Percentiles rank a stretch among this genome's conserved stretches.
phyloP scores from a whole-genome alignment of 2,797 vertebrate genomes.

The Aselliscus stoliczkanus region DNA sequence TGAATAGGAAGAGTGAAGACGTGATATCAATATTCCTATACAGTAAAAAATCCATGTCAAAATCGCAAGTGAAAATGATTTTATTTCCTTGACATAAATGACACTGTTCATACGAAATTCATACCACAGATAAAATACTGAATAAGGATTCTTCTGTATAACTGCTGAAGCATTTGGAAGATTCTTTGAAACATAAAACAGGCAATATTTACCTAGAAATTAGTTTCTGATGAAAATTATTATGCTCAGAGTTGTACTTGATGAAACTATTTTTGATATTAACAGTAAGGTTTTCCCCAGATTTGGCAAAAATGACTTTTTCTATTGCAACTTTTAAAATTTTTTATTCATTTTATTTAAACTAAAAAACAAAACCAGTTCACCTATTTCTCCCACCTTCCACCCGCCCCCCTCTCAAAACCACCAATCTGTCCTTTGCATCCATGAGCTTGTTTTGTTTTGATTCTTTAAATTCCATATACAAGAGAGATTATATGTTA shows the following conservation, averaged over 20 bases:
- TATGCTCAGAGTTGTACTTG: not conserved
- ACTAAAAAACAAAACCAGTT: not conserved
- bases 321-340: not conserved
- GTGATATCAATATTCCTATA: not conserved
- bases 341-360: not conserved
- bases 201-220: slow-evolving; percentile 18
- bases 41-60: not conserved
- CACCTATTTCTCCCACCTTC: not conserved
- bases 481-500: not conserved
- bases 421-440: not conserved
- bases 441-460: not conserved
- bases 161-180: too few species aligned
- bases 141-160: not conserved
- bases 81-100: not conserved
- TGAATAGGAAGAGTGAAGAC: not conserved
- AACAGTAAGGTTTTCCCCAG: not conserved
- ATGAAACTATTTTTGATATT: not conserved
- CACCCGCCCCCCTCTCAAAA: not conserved
- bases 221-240: not conserved
- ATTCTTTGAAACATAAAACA: not conserved
- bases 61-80: not conserved
- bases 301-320: not conserved
- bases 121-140: not conserved
- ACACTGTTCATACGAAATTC: not conserved
- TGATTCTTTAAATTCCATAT: not conserved